A percentile compares a stretch with the other conserved stretches of the same genome.
Conservation (phyloP, 2,113 vertebrate species). For the Malurus cyaneus region DNA sequence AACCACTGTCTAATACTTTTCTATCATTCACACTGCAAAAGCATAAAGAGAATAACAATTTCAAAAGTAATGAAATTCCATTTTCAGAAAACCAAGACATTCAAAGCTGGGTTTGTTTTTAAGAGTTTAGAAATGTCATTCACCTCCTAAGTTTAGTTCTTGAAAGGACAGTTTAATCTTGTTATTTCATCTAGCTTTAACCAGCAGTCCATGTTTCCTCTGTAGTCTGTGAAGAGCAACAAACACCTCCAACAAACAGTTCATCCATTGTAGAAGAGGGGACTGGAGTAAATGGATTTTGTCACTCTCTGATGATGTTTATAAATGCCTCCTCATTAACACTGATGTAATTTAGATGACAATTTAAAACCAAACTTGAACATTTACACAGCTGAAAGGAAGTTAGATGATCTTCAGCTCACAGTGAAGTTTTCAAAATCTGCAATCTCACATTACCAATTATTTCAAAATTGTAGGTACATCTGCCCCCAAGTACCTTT, state of each 20-base stretch:
- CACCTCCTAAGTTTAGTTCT: not conserved
- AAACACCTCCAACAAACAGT: not conserved
- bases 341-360: not conserved
- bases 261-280: not conserved
- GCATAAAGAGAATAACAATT: conserved; percentile 18
- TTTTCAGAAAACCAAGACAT: conserved; percentile 21
- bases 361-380: not conserved
- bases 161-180: not conserved
- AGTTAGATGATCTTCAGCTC: not conserved
- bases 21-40: conserved; percentile 29
- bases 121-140: not conserved
- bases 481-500: not conserved
- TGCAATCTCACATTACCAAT: not conserved
- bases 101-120: not conserved
- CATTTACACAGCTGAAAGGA: not conserved
- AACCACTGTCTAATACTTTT: conserved; percentile 41
- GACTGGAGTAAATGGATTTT: not conserved
- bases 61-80: not conserved
- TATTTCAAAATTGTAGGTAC: not conserved
- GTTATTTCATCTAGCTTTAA: not conserved
- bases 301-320: not conserved
- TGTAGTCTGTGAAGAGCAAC: not conserved
- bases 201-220: not conserved
- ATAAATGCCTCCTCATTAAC: not conserved
- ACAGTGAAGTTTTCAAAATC: not conserved